Conservation (phyloP, 2,888 invertebrate species). For the Patella ulyssiponensis region DNA sequence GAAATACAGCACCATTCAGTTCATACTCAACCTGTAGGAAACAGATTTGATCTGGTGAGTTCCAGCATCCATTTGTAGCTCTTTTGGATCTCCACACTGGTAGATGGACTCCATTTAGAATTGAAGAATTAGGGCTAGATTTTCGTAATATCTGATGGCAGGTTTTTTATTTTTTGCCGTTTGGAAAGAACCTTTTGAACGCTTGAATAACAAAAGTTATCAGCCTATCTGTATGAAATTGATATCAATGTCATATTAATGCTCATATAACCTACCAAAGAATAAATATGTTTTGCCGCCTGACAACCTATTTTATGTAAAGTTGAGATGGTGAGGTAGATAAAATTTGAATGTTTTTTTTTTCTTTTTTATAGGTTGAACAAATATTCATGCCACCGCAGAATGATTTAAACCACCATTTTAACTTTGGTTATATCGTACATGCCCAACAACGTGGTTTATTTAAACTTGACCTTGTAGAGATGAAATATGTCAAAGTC, state of each 20-base stretch:
- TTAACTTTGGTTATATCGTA: slow-evolving; percentile 83
- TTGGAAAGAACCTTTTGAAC: too few relatives aligned
- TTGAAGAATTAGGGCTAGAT: background rate
- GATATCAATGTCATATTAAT: too few relatives aligned
- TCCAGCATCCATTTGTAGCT: too few relatives aligned
- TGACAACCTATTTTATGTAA: background rate
- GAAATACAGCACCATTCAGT: slow-evolving; percentile 80
- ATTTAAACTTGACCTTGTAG: slow-evolving; percentile 81
- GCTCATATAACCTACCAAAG: too few relatives aligned
- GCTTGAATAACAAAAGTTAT: too few relatives aligned
- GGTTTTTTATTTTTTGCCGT: too few relatives aligned
- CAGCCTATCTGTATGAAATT: too few relatives aligned
- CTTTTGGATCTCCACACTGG: background rate
- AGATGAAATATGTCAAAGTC: slow-evolving; percentile 81
- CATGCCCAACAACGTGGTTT: slow-evolving; percentile 82
- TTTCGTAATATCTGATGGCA: too few relatives aligned
- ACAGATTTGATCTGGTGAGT: slow-evolving; percentile 81
- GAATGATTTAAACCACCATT: slow-evolving; percentile 75
- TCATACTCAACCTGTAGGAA: slow-evolving; percentile 79
- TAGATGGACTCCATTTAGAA: background rate
- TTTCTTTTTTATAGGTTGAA: slow-evolving; percentile 61
- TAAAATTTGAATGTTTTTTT: background rate
- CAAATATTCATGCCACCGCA: slow-evolving; percentile 70
- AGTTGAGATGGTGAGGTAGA: background rate
- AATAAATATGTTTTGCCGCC: background rate